A percentile compares a stretch with the other conserved stretches of the same genome.
Evolutionary conservation across 2,113 vertebrate genomes (phyloP).

Genomic region (Thinocorus orbignyianus): DNA sequence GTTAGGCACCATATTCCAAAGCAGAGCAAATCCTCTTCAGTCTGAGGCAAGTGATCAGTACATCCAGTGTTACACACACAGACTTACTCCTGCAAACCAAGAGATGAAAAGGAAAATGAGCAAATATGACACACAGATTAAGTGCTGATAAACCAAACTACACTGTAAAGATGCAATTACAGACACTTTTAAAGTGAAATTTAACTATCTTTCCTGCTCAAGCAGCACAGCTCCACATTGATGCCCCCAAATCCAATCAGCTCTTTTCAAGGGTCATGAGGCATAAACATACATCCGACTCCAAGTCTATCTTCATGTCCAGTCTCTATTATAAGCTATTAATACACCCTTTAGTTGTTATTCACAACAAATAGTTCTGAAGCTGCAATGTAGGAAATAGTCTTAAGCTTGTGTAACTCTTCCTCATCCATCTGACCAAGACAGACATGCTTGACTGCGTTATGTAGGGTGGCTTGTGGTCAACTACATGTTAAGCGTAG

Average conservation of each 20-base stretch:
- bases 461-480: not conserved
- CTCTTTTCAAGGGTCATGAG: not conserved
- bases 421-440: not conserved
- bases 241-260: not conserved
- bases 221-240: not conserved
- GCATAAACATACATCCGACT: not conserved
- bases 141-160: not conserved
- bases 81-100: slow-evolving; percentile 59
- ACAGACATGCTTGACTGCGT: fast-evolving
- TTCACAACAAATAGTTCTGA: not conserved
- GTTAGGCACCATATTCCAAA: slow-evolving; percentile 82
- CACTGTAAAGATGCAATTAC: not conserved
- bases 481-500: not conserved
- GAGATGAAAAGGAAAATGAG: not conserved
- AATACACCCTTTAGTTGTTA: not conserved
- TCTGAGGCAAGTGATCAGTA: slow-evolving; percentile 63
- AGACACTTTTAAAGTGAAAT: not conserved
- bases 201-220: not conserved
- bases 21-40: slow-evolving; percentile 69
- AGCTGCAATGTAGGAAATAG: not conserved
- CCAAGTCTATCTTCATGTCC: not conserved
- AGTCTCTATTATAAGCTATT: not conserved
- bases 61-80: slow-evolving; percentile 61
- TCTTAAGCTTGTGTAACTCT: not conserved
- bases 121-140: not conserved